These are phyloP conservation scores for Probaryconus sp. DNA, from an alignment of 1,140 invertebrate species.

Conservation along the genomic window DNA sequence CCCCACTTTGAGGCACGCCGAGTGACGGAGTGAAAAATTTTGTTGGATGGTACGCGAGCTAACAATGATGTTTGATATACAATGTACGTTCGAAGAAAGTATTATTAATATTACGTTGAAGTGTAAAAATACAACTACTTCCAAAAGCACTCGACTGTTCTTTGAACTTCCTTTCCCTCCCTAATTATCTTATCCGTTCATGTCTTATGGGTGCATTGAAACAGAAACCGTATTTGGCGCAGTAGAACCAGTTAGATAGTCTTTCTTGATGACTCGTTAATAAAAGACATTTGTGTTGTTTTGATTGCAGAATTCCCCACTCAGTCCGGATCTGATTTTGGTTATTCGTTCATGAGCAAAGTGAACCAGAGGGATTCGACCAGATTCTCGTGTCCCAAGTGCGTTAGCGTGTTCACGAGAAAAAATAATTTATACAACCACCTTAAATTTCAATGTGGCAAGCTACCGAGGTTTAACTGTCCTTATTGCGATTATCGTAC, in stretches of 20 bases:
- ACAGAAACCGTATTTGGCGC: no score
- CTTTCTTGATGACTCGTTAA: no score
- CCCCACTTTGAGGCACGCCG: no score
- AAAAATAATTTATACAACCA: constrained; percentile 59
- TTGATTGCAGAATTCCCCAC: no score
- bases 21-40: constrained; percentile 2
- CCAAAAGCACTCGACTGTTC: constrained; percentile 15
- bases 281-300: no score
- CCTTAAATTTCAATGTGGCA: constrained; percentile 63
- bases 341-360: constrained; percentile 40
- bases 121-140: constrained; percentile 49
- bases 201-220: no score
- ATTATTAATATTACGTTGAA: constrained; percentile 49
- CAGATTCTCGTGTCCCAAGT: constrained; percentile 47
- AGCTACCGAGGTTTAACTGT: constrained; percentile 80
- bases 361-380: constrained; percentile 23
- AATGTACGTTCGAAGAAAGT: constrained; percentile 49
- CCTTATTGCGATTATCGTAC: constrained; percentile 79
- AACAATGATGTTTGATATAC: constrained; percentile 34
- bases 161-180: constrained; percentile 4
- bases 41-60: constrained; percentile 12
- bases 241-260: no score
- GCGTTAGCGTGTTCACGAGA: constrained; percentile 49
- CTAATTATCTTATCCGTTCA: not conserved
- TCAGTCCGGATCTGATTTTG: no score